phyloP scores from a whole-genome alignment of 2,113 vertebrate species.

The Tor tambroides region DNA sequence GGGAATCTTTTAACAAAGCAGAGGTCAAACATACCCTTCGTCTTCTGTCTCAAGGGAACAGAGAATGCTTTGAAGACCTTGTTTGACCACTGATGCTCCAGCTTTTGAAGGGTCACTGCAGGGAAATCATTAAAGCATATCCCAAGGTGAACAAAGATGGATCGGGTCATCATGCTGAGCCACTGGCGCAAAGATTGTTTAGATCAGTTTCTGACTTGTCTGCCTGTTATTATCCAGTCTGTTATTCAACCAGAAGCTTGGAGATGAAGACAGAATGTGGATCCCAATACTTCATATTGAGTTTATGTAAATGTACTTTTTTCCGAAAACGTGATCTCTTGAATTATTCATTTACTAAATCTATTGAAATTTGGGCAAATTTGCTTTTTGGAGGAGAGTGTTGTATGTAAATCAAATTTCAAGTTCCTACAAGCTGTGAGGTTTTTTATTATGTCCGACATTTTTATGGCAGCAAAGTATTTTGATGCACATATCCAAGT shows the following conservation, averaged over 20 bases:
- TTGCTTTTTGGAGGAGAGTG: conserved; percentile 13
- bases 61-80: conserved; percentile 24
- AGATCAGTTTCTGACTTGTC: conserved; percentile 13
- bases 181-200: background rate
- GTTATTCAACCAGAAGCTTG: background rate
- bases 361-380: conserved; percentile 15
- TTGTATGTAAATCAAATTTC: background rate
- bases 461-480: background rate
- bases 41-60: background rate
- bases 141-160: conserved; percentile 50
- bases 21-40: background rate
- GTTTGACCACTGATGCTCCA: background rate
- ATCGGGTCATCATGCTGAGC: conserved; percentile 24
- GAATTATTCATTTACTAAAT: conserved; percentile 44
- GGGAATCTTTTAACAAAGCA: background rate
- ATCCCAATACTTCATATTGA: conserved; percentile 7
- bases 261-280: conserved; percentile 1
- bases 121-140: conserved; percentile 56
- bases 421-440: background rate
- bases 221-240: background rate
- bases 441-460: background rate
- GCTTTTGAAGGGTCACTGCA: background rate
- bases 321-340: conserved; percentile 17
- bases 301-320: conserved; percentile 40
- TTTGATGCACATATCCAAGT: background rate